A percentile compares a stretch with the other conserved stretches of the same genome.
Evolutionary conservation across 2,797 vertebrate species (phyloP).

Genomic region (Pseudocheirus occidentalis): DNA sequence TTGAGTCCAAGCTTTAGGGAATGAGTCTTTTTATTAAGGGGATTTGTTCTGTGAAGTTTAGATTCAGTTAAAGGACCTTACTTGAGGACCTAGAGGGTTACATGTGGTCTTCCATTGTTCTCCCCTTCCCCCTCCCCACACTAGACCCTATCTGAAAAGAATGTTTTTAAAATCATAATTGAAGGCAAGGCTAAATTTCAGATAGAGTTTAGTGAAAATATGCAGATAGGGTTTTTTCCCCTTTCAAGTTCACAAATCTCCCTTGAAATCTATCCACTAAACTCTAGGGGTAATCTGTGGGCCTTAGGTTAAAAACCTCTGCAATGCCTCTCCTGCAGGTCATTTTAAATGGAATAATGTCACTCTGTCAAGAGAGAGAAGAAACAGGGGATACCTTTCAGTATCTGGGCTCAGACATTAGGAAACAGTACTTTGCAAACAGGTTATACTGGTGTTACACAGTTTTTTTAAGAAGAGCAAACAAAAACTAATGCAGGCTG

Average conservation of each 20-base stretch:
- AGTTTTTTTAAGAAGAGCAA: not conserved
- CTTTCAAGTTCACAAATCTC: not conserved
- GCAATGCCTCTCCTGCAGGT: not conserved
- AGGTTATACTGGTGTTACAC: not conserved
- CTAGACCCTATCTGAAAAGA: not conserved
- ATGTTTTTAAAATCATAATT: not conserved
- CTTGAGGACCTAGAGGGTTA: no score
- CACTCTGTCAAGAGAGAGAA: not conserved
- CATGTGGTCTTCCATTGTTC: no score
- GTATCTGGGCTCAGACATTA: not conserved
- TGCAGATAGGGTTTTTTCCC: not conserved
- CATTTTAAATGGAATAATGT: not conserved
- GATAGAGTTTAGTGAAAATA: not conserved
- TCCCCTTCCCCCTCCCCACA: no score
- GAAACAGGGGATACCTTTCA: not conserved
- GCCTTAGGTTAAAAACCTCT: not conserved
- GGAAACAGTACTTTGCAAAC: constrained; percentile 13
- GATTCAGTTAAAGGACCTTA: no score
- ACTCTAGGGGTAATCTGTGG: not conserved
- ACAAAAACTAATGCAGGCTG: not conserved
- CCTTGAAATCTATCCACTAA: not conserved
- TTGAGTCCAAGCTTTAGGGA: no score
- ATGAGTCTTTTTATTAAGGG: no score
- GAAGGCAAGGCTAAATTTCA: not conserved
- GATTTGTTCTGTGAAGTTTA: no score